Percentiles rank a stretch among this genome's conserved stretches.
phyloP scores from a whole-genome alignment of 2,113 vertebrate genomes.

The Gopherus evgoodei region DNA sequence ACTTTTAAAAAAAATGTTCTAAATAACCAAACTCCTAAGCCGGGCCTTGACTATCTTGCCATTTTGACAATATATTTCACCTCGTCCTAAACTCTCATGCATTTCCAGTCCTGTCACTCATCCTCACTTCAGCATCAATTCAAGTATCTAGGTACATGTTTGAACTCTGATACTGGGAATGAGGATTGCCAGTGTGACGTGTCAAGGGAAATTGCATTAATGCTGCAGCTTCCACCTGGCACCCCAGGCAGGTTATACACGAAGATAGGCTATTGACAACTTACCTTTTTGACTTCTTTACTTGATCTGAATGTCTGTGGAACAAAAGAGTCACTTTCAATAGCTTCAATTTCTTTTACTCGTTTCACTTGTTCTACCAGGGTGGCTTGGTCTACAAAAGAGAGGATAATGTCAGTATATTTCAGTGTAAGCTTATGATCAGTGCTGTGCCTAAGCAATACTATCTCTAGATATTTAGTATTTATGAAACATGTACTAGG shows the following conservation, averaged over 20 bases:
- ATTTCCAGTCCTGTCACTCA: not conserved
- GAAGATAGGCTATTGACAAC: slow-evolving; percentile 30
- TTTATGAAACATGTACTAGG: not conserved
- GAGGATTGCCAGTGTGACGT: not conserved
- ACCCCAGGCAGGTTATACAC: slow-evolving; percentile 28
- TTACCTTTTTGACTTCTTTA: slow-evolving; percentile 93
- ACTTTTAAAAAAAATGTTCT: not conserved
- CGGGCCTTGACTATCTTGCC: not conserved
- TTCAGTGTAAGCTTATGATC: not conserved
- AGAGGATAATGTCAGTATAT: slow-evolving; percentile 20
- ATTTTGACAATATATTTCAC: not conserved
- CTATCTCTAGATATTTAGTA: slow-evolving; percentile 14
- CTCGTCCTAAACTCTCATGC: not conserved
- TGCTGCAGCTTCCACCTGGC: not conserved
- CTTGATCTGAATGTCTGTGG: slow-evolving; percentile 96
- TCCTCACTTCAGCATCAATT: not conserved
- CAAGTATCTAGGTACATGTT: accelerated
- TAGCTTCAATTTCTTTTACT: slow-evolving; percentile 97
- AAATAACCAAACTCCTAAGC: not conserved
- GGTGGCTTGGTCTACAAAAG: slow-evolving; percentile 86
- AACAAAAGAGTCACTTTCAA: slow-evolving; percentile 97
- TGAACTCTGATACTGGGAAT: not conserved
- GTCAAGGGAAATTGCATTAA: not conserved
- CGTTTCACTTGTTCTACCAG: slow-evolving; percentile 94
- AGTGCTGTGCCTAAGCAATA: not conserved